Evolutionary conservation across 1,140 invertebrate genomes (phyloP).

Genomic region (Cotesia glomerata): DNA sequence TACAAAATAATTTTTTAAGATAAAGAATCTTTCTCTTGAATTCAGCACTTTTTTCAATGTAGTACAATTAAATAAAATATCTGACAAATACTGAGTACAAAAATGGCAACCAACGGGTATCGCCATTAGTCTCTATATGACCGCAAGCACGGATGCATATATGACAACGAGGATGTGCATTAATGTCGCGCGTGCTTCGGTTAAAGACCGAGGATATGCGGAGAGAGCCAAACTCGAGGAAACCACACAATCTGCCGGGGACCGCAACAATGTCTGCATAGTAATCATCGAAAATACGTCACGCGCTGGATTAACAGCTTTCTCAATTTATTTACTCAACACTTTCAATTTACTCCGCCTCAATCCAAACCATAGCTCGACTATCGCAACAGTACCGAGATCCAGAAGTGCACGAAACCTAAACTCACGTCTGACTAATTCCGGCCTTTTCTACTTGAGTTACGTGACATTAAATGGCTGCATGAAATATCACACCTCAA

Average conservation of each 20-base stretch:
- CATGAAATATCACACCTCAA: too few species aligned
- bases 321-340: too few species aligned
- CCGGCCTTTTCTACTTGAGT: too few species aligned
- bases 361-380: too few species aligned
- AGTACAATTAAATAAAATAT: conserved; percentile 22
- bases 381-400: too few species aligned
- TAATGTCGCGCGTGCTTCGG: conserved; percentile 48
- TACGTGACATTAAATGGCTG: too few species aligned
- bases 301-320: too few species aligned
- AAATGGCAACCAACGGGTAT: conserved; percentile 23
- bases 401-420: too few species aligned
- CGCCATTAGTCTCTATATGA: conserved; percentile 37
- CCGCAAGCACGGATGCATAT: conserved; percentile 39
- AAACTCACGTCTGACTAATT: too few species aligned
- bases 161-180: conserved; percentile 33
- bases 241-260: conserved; percentile 38
- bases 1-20: neutral
- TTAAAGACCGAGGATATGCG: conserved; percentile 41
- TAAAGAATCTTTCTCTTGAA: neutral
- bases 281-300: neutral
- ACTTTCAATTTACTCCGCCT: too few species aligned
- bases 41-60: neutral
- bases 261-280: neutral
- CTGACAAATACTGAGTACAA: conserved; percentile 37
- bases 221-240: conserved; percentile 35